Base-by-base conservation (phyloP, 2,888 invertebrate genomes). In the Eumerus sabulonum region DNA sequence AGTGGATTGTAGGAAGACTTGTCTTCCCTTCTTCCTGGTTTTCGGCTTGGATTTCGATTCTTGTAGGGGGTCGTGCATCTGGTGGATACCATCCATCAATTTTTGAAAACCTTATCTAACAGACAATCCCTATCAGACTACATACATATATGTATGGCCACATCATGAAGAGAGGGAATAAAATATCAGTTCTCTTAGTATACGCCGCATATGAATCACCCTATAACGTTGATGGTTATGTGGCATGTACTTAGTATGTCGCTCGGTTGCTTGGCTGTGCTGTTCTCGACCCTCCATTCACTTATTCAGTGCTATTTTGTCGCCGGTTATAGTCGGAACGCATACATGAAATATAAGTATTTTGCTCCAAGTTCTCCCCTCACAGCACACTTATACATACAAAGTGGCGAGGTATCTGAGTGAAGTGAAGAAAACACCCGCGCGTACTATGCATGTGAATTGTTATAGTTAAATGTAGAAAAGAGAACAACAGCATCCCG, bases 201-300 rank as follows among this genome's bases (percentile, higher is more conserved):
- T 60, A 35, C 19, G 45, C 67, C 51, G 63, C 57, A 72, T 67
- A 60, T 70, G 79, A 79, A 79, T 79, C 79, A 79, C 79, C 79
- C 79, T 79, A 74, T 79, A 73, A 72, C 45, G 63, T 40, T 79
- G 68, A 79, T 18, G 79, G 74, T 74, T 70, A 74, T 70, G 74
- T 74, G 63, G 19, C 50, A 79, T 70, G 79, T 79, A 70, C 79
- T 79, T 74, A 74, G 68, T 79, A 60, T 17, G 64, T 74, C 50
- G 68, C 57, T 45, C 45, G 45, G 14, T 45, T n/a, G 35, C 40
- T 16, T 16, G 60, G 60, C 18, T 66, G 35, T 51, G 60, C 59
- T 27, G 53, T 11, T 17, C 44, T 17, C 59, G 67, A 73, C 74
- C 79, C 74, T 79, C 27, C 27, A 27, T 27, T 27, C 7, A 27